These are phyloP conservation scores for Melanostoma mellinum DNA, from an alignment of 2,888 invertebrate species.

Conservation along the genomic window DNA sequence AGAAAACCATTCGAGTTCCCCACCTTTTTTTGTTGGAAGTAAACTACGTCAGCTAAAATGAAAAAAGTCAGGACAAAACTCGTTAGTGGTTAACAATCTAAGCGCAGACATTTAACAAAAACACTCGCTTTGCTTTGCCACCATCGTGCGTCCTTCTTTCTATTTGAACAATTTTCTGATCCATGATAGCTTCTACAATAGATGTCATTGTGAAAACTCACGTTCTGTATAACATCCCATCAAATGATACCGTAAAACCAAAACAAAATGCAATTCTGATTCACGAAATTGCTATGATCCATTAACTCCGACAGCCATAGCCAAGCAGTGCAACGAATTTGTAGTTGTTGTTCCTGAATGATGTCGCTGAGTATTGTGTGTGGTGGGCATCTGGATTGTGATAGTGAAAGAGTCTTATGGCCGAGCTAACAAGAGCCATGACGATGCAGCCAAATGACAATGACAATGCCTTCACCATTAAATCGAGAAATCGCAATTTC, in stretches of 20 bases:
- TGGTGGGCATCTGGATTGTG: slow-evolving; percentile 18
- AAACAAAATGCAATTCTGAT: slow-evolving; percentile 50
- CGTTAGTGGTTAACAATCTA: slow-evolving; percentile 24
- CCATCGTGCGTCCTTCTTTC: slow-evolving; percentile 1
- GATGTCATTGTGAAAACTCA: slow-evolving; percentile 13
- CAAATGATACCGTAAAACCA: slow-evolving; percentile 31
- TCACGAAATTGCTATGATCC: slow-evolving; percentile 36
- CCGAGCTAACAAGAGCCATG: slow-evolving; percentile 25
- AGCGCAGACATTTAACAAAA: slow-evolving; percentile 4
- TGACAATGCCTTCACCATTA: slow-evolving; percentile 65
- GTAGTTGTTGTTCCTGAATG: slow-evolving; percentile 10
- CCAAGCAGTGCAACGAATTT: slow-evolving; percentile 29
- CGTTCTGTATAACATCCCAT: slow-evolving; percentile 20
- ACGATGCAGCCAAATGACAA: slow-evolving; percentile 51
- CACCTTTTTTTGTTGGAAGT: no score
- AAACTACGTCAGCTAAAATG: no score
- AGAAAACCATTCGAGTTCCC: no score
- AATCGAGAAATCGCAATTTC: slow-evolving; percentile 71
- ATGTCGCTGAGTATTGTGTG: neutral
- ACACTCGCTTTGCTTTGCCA: neutral
- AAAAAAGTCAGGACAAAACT: slow-evolving; percentile 2
- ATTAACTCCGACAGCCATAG: slow-evolving; percentile 18
- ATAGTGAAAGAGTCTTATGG: slow-evolving; percentile 21
- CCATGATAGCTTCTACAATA: slow-evolving; percentile 11
- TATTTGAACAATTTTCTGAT: slow-evolving; percentile 12